These are phyloP conservation scores for Acronicta leporina DNA, from an alignment of 2,888 invertebrate genomes.

Conservation along the genomic window DNA sequence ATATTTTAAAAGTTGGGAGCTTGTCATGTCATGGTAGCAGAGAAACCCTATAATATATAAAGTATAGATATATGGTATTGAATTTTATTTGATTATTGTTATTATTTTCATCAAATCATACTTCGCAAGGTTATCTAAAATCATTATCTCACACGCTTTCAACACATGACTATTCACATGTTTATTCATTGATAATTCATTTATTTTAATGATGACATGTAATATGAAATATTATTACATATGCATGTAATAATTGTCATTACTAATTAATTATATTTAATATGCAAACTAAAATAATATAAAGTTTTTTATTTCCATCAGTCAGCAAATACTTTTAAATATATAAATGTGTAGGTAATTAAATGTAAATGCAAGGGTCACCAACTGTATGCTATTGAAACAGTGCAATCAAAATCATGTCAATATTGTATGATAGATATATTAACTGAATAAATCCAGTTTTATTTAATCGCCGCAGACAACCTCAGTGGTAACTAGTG, in stretches of 20 bases:
- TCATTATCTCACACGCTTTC: conserved; percentile 42
- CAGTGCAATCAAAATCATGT: conserved; percentile 14
- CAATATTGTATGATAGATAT: conserved; percentile 4
- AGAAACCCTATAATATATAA: too few species aligned
- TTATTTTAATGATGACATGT: conserved; percentile 41
- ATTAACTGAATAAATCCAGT: conserved; percentile 2
- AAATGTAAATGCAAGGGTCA: too few species aligned
- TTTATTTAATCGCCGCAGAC: background rate
- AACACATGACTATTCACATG: conserved; percentile 46
- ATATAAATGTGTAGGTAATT: too few species aligned
- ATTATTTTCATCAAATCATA: conserved; percentile 24
- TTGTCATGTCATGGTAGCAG: too few species aligned
- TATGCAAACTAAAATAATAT: too few species aligned
- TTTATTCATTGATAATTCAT: conserved; percentile 38
- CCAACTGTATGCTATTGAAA: too few species aligned
- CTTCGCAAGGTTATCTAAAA: conserved; percentile 41
- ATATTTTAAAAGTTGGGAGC: too few species aligned
- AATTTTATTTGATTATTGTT: conserved; percentile 36
- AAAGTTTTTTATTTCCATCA: background rate
- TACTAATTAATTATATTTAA: too few species aligned
- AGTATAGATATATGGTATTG: too few species aligned
- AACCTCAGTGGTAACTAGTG: conserved; percentile 15
- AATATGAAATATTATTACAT: conserved; percentile 40
- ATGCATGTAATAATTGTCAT: conserved; percentile 18
- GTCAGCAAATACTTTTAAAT: background rate